Conservation (phyloP, 2,888 invertebrate genomes). For the Euzophera pinguis region DNA sequence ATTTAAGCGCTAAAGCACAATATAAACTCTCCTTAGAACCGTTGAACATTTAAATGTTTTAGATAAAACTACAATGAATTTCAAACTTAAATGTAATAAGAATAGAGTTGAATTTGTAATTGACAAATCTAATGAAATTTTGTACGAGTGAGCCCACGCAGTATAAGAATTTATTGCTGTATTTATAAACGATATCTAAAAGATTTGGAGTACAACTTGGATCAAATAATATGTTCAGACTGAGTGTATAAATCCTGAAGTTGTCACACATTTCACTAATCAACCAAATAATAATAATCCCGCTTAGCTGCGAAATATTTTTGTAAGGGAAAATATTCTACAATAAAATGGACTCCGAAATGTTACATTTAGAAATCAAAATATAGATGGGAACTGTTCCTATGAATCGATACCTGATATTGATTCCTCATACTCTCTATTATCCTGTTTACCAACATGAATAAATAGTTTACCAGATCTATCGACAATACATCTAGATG, state of each 20-base stretch:
- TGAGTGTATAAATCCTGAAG: not conserved
- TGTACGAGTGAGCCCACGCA: conserved; percentile 35
- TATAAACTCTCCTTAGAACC: not conserved
- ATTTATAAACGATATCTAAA: conserved; percentile 27
- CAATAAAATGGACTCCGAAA: no score
- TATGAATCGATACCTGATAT: no score
- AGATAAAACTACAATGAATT: not conserved
- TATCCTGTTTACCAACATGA: no score
- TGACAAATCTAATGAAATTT: conserved; percentile 22
- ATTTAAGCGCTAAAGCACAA: not conserved
- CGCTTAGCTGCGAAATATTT: no score
- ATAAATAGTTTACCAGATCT: no score
- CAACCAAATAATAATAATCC: no score
- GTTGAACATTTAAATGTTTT: not conserved
- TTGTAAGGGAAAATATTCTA: no score
- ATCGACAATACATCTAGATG: no score
- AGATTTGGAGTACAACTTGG: conserved; percentile 16
- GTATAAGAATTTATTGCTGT: conserved; percentile 35
- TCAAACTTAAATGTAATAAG: not conserved
- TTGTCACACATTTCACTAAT: not conserved
- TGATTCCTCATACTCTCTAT: no score
- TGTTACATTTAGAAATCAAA: no score
- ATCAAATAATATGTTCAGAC: not conserved
- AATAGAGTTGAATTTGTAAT: not conserved
- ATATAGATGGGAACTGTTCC: no score